These are phyloP conservation scores for Ligdia adustata DNA, from an alignment of 2,888 invertebrate genomes.

Conservation along the genomic window DNA sequence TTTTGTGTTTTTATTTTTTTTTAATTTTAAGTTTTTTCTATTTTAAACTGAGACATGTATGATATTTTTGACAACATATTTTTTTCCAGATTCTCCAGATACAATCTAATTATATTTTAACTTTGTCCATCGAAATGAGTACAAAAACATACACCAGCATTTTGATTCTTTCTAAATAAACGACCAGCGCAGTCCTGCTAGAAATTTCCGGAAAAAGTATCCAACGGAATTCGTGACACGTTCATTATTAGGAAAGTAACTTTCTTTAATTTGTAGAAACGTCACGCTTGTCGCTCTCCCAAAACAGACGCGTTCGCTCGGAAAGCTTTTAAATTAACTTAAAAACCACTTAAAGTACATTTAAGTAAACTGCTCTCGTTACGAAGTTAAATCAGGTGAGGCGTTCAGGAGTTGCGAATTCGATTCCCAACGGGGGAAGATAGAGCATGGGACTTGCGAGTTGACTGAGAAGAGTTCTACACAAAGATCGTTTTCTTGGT, in stretches of 20 bases:
- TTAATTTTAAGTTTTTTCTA: neutral
- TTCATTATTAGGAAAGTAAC: conserved; percentile 1
- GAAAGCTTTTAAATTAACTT: conserved; percentile 17
- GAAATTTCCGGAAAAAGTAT: neutral
- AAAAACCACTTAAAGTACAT: conserved; percentile 14
- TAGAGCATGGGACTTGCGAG: too few species aligned
- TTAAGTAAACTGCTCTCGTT: conserved; percentile 26
- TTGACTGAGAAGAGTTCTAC: too few species aligned
- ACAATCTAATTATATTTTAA: too few species aligned
- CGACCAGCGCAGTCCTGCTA: too few species aligned
- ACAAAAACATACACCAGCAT: too few species aligned
- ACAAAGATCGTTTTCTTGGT: too few species aligned
- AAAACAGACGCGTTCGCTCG: conserved; percentile 12
- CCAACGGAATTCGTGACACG: conserved; percentile 2
- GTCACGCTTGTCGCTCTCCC: conserved; percentile 11
- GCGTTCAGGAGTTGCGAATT: conserved; percentile 42
- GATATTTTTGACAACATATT: too few species aligned
- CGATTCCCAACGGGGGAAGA: conserved; percentile 43
- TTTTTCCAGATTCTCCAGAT: too few species aligned
- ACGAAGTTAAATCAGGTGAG: conserved; percentile 53
- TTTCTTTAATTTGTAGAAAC: conserved; percentile 1
- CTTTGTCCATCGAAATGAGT: too few species aligned
- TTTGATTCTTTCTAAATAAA: too few species aligned
- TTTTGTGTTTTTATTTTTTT: too few species aligned
- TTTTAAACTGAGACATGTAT: neutral